Evolutionary conservation across 2,797 vertebrate genomes (phyloP).

Genomic region (Poecilia velifera): DNA sequence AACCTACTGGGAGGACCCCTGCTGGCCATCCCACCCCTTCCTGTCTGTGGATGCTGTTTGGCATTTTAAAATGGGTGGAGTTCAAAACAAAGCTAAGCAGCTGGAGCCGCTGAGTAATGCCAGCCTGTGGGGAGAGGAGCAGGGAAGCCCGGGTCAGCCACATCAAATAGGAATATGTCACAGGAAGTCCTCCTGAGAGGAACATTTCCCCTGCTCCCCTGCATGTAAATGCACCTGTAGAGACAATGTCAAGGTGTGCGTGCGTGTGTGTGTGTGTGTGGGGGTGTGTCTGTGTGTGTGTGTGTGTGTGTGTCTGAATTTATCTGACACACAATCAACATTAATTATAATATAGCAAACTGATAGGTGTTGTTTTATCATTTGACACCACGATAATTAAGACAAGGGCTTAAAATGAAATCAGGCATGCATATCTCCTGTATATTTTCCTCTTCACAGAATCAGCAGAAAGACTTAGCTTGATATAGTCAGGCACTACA

Average conservation of each 20-base stretch:
- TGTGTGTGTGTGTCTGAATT: background rate
- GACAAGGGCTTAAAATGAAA: background rate
- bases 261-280: background rate
- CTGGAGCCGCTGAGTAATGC: constrained; percentile 61
- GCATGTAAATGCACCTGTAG: constrained; percentile 33
- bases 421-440: background rate
- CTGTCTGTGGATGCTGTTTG: constrained; percentile 57
- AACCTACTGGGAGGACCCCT: constrained; percentile 57
- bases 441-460: background rate
- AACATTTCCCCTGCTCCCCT: constrained; percentile 29
- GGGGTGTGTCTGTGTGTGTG: background rate
- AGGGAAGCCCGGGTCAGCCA: constrained; percentile 46
- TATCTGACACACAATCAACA: constrained; percentile 6
- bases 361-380: background rate
- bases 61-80: constrained; percentile 69
- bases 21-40: constrained; percentile 32
- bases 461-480: background rate
- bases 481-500: background rate
- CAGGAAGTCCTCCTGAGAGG: constrained; percentile 46
- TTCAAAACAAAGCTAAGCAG: constrained; percentile 67
- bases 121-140: constrained; percentile 48
- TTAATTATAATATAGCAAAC: constrained; percentile 6
- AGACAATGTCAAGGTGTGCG: constrained; percentile 33
- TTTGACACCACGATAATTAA: background rate
- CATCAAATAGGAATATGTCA: constrained; percentile 67